Conservation (phyloP, 2,797 vertebrate species). For the Pseudochromis fuscus region DNA sequence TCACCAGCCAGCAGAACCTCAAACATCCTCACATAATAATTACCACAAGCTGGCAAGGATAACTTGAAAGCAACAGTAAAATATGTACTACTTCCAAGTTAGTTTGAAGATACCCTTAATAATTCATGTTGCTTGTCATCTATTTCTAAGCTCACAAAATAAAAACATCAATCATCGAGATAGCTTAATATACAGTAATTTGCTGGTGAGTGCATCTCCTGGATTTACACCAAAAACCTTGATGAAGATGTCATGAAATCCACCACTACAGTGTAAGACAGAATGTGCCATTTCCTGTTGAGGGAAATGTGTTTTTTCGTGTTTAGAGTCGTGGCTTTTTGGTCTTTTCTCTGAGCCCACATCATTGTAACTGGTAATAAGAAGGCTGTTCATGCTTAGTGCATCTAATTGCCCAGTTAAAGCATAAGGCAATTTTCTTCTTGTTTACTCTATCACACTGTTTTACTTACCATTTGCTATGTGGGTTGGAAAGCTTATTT, state of each 20-base stretch:
- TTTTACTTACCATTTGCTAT: conserved; percentile 12
- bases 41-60: not conserved
- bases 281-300: conserved; percentile 38
- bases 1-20: not conserved
- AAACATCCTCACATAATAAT: not conserved
- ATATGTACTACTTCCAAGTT: not conserved
- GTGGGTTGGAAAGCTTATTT: conserved; percentile 22
- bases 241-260: conserved; percentile 36
- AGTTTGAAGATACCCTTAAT: too few relatives aligned
- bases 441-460: not conserved
- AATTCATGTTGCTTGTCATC: too few relatives aligned
- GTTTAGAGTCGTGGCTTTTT: conserved; percentile 36
- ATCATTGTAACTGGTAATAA: conserved; percentile 45
- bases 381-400: conserved; percentile 53
- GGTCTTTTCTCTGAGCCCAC: not conserved
- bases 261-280: conserved; percentile 10
- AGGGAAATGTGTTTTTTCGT: conserved; percentile 56
- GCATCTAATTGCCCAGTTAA: conserved; percentile 36
- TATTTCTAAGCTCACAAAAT: not conserved
- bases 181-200: not conserved
- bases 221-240: conserved; percentile 1
- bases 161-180: not conserved
- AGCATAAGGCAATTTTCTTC: conserved; percentile 9
- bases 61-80: not conserved
- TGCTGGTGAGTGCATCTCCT: not conserved